A percentile compares a stretch with the other conserved stretches of the same genome.
Conservation (phyloP, 2,113 vertebrate species). For the Megaceryle maxima region DNA sequence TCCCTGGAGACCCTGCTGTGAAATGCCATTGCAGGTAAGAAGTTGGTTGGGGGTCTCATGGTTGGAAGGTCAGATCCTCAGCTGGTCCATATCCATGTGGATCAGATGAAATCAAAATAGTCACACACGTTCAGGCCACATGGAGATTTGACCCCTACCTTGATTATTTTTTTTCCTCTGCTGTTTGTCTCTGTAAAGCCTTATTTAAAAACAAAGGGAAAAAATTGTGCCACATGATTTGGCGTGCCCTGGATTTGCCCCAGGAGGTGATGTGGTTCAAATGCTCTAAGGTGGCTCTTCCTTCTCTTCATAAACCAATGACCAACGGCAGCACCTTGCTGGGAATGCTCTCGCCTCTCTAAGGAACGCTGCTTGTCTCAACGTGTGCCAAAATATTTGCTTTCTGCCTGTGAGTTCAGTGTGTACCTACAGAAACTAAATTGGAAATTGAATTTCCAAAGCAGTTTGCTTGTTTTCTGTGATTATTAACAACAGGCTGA, state of each 20-base stretch:
- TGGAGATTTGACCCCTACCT: background rate
- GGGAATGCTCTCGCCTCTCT: accelerated
- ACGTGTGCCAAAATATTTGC: background rate
- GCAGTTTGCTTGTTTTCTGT: background rate
- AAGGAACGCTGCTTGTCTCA: background rate
- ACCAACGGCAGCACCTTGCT: background rate
- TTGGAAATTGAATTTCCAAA: background rate
- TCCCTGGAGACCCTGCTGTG: accelerated
- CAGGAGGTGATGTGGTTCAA: background rate
- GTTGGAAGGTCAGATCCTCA: background rate
- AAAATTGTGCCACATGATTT: background rate
- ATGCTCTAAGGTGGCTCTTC: background rate
- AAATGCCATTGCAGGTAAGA: accelerated
- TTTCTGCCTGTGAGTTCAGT: background rate
- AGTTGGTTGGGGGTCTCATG: accelerated
- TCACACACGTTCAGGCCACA: background rate
- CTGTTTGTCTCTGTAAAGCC: background rate
- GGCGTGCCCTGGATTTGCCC: background rate
- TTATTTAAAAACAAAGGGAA: background rate
- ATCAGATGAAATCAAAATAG: background rate
- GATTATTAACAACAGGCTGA: background rate
- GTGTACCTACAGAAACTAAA: background rate
- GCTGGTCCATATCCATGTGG: background rate
- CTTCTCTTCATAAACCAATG: accelerated
- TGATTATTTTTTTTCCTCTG: background rate